Percentiles rank a stretch among this genome's conserved stretches.
Evolutionary conservation across 2,113 vertebrate species (phyloP).

Genomic region (Amia ocellicauda): DNA sequence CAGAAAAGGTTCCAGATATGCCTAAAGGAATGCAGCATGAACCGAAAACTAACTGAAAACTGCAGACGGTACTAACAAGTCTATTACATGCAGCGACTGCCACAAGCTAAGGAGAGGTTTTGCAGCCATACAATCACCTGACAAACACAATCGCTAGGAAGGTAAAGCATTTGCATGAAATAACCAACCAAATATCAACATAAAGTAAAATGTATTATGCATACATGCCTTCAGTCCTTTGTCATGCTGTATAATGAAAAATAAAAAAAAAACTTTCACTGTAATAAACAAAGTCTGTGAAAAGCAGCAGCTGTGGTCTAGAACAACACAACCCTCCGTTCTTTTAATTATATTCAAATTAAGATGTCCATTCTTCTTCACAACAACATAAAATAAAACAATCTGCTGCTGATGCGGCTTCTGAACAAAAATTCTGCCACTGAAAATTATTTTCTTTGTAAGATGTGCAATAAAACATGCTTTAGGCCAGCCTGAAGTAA

Average conservation of each 20-base stretch:
- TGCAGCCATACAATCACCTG: too few species aligned
- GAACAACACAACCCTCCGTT: neutral
- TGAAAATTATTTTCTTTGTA: neutral
- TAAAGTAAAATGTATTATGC: neutral
- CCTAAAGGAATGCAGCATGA: neutral
- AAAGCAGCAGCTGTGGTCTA: neutral
- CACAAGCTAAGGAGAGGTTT: neutral
- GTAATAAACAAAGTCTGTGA: neutral
- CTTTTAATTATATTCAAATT: constrained; percentile 4
- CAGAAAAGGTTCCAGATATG: neutral
- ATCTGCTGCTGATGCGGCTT: neutral
- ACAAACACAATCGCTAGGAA: neutral
- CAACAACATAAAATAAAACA: constrained; percentile 1
- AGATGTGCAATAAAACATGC: constrained; percentile 2
- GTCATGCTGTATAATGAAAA: neutral
- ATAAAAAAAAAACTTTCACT: neutral
- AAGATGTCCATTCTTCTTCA: neutral
- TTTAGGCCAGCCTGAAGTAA: constrained; percentile 13
- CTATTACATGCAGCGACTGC: neutral
- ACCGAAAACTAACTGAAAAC: too few species aligned
- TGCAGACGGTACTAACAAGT: constrained; percentile 1
- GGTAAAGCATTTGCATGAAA: neutral
- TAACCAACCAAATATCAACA: neutral
- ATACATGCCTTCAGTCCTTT: neutral
- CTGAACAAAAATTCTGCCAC: neutral